Base-by-base conservation (phyloP, 2,888 invertebrate genomes). In the Nomada fabriciana region DNA sequence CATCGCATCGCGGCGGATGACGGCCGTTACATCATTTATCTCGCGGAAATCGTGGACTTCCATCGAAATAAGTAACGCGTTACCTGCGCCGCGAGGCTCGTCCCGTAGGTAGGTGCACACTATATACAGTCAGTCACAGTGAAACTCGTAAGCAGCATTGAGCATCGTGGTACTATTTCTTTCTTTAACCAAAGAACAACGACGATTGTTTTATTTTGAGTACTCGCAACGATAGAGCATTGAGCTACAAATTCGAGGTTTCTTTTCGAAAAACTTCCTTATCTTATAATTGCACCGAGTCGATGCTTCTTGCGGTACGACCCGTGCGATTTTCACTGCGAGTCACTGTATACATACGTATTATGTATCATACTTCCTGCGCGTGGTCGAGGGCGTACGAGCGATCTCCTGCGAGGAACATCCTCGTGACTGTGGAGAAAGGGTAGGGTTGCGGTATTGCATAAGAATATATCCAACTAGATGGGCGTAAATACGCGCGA, bases 11-110 rank as follows among this genome's bases (percentile, higher is more conserved):
- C 55, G 65, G 60, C 69, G 47, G 68, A 81, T 7, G 15, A 47
- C 72, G 75, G 81, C 84, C 82, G 78, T 87, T 86, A 82, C 83
- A 76, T 88, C 85, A 82, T 89, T 86, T 85, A 89, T 90, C 85
- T 80, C 76, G 76, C 65, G 81, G 82, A 84, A 86, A 90, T 87
- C 88, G 85, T 89, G 85, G 83, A 85, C 79, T 78, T 76, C 59
- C 78, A 84, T 88, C 83, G 65, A 86, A 90, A 86, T 85, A 83
- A 84, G 76, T 73, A 79, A 83, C 80, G 43, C 64, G 78, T 80
- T 75, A 63, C 71, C 25, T 36, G 47, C 73, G 29, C 65, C 61
- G 36, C 65, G 43, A 59, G 57, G 9, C 61, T 71, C 71, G 25
- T 75, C 64, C 57, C 76, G 53, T 42, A 20, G 69, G 53, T 42